These are phyloP conservation scores for Equus przewalskii DNA, from an alignment of 2,113 vertebrate species.

Conservation along the genomic window DNA sequence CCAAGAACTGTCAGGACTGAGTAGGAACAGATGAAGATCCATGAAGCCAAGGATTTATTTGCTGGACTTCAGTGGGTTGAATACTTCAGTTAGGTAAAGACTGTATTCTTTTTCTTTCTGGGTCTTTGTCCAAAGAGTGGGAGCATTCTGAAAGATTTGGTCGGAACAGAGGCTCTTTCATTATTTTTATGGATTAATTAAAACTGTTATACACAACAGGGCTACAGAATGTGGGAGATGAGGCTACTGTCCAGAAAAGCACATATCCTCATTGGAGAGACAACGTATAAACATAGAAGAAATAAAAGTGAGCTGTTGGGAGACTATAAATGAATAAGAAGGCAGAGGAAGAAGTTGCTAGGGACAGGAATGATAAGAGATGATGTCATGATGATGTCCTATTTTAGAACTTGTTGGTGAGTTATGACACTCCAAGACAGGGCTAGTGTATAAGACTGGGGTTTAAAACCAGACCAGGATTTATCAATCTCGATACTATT, in stretches of 20 bases:
- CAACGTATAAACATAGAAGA: constrained; percentile 11
- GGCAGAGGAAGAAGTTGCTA: constrained; percentile 22
- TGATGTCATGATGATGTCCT: not conserved
- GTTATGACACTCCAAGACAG: constrained; percentile 50
- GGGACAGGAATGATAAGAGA: not conserved
- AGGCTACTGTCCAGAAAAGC: not conserved
- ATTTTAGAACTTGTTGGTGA: constrained; percentile 35
- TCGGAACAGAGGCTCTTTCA: constrained; percentile 18
- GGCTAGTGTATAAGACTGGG: not conserved
- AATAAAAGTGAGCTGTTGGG: not conserved
- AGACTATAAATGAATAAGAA: constrained; percentile 42
- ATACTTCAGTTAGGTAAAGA: constrained; percentile 36
- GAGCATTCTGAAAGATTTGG: constrained; percentile 36
- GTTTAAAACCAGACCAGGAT: constrained; percentile 47
- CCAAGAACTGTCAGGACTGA: not conserved
- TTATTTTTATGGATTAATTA: constrained; percentile 53
- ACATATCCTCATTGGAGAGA: not conserved
- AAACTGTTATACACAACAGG: constrained; percentile 10
- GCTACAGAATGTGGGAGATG: not conserved
- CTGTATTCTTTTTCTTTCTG: not conserved
- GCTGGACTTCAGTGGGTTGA: constrained; percentile 26
- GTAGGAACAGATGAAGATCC: not conserved
- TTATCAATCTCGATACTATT: not conserved
- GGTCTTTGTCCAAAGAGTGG: constrained; percentile 36
- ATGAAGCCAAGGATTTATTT: constrained; percentile 50